Percentiles rank a stretch among this genome's conserved stretches.
These are phyloP conservation scores for Quadroppia sp. DNA, from an alignment of 2,888 invertebrate genomes.

Conservation along the genomic window DNA sequence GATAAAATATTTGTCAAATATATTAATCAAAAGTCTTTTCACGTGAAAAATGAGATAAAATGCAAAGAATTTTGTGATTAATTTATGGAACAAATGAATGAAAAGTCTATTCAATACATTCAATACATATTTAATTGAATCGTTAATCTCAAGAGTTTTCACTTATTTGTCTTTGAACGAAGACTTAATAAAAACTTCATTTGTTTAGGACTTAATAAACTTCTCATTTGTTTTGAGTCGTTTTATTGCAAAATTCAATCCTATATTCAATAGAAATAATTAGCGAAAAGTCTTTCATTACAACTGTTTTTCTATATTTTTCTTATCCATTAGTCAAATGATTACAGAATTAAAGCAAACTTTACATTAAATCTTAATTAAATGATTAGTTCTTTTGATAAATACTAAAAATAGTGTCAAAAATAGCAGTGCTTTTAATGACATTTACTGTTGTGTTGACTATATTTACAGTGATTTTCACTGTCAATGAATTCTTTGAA, in stretches of 20 bases:
- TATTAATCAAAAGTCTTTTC: too few relatives aligned
- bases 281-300: neutral
- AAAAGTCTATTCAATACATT: neutral
- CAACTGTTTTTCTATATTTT: neutral
- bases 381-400: neutral
- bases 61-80: neutral
- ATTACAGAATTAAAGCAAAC: neutral
- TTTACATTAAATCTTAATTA: neutral
- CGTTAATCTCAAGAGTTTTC: too few relatives aligned
- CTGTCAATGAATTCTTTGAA: neutral
- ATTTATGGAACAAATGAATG: neutral
- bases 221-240: too few relatives aligned
- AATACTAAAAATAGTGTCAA: neutral
- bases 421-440: neutral
- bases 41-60: too few relatives aligned
- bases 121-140: too few relatives aligned
- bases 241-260: too few relatives aligned
- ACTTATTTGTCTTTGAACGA: neutral
- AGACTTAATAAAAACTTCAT: neutral
- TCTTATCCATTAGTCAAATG: neutral
- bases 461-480: neutral
- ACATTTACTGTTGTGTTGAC: neutral
- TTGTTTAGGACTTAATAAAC: neutral
- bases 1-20: neutral
- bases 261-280: too few relatives aligned